Evolutionary conservation across 1,140 invertebrate species (phyloP), one percentile per base, ranked within the genome.

Genomic region (Meloidogyne hapla): DNA sequence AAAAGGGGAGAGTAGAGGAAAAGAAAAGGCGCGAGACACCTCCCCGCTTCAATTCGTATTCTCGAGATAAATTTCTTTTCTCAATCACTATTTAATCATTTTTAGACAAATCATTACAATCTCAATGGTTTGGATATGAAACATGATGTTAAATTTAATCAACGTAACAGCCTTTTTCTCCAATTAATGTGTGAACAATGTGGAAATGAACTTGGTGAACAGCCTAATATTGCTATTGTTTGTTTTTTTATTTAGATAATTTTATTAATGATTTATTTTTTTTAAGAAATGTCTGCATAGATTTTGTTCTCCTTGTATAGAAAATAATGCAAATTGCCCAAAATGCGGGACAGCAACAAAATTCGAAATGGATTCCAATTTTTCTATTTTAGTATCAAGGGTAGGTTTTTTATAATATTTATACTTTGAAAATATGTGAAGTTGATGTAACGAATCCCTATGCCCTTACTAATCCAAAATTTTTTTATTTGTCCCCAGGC

Each of bases 221-320:
- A 13, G 5, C 48, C 48, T n/a, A n/a, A 56, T 56, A 56, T 56
- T 56, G 48, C 48, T 56, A 61, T n/a, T 42, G 45, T 33, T 56
- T 70, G 13, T 21, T 56, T 42, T 21, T 15, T 3, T 21, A 28
- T 38, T 69, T 15, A 21, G 21, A 70, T n/a, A n/a, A n/a, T n/a
- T n/a, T n/a, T n/a, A n/a, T n/a, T n/a, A 70, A 15, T 1, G 2
- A 6, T 21, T 26, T 40, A 6, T 4, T n/a, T 42, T 48, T 33
- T 61, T 69, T 40, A 15, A 73, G 71, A 61, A 13, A n/a, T 73
- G 71, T 33, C 25, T 73, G 12, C 71, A 73, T 45, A 61, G 71
- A 26, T 73, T 73, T 73, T 73, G 71, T 33, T 23, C 25, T 73
- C 13, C 21, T 73, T 73, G 71, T 21, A 10, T 64, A 1, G 56